Evolutionary conservation across 2,113 vertebrate genomes (phyloP).

Genomic region (Pluvianellus socialis): DNA sequence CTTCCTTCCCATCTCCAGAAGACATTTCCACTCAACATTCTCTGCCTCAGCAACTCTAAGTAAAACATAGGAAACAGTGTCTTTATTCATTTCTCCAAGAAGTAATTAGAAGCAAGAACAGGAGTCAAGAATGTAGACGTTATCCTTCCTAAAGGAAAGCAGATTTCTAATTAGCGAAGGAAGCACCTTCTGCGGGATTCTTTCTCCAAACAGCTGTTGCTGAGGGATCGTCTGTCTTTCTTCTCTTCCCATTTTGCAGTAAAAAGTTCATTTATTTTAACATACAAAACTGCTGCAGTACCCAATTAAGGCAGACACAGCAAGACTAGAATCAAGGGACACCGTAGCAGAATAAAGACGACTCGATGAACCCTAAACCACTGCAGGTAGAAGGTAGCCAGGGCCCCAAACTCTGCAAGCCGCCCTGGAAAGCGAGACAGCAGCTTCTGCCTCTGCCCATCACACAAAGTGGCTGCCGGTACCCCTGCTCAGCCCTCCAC

Average conservation of each 20-base stretch:
- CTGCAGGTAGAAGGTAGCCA: background rate
- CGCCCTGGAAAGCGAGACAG: background rate
- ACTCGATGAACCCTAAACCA: background rate
- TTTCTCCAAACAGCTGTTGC: constrained; percentile 45
- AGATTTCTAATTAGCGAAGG: constrained; percentile 71
- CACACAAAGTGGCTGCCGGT: background rate
- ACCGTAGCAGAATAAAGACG: fast-evolving
- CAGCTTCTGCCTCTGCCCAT: background rate
- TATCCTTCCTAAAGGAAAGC: constrained; percentile 58
- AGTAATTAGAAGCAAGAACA: constrained; percentile 70
- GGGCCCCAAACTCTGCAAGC: background rate
- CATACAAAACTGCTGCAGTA: background rate
- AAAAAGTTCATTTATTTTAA: constrained; percentile 53
- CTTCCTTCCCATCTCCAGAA: background rate
- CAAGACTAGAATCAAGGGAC: background rate
- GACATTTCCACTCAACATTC: constrained; percentile 34
- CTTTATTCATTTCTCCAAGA: constrained; percentile 70
- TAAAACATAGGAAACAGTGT: constrained; percentile 48
- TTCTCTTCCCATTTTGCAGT: constrained; percentile 22
- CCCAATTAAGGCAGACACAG: constrained; percentile 44
- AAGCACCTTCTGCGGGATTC: constrained; percentile 31
- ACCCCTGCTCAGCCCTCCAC: background rate
- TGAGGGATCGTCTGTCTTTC: constrained; percentile 31
- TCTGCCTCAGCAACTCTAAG: constrained; percentile 71
- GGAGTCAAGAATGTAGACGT: constrained; percentile 41